A percentile compares a stretch with the other conserved stretches of the same genome.
phyloP scores from a whole-genome alignment of 2,888 invertebrate genomes.

The Ichneumoninae sp. region DNA sequence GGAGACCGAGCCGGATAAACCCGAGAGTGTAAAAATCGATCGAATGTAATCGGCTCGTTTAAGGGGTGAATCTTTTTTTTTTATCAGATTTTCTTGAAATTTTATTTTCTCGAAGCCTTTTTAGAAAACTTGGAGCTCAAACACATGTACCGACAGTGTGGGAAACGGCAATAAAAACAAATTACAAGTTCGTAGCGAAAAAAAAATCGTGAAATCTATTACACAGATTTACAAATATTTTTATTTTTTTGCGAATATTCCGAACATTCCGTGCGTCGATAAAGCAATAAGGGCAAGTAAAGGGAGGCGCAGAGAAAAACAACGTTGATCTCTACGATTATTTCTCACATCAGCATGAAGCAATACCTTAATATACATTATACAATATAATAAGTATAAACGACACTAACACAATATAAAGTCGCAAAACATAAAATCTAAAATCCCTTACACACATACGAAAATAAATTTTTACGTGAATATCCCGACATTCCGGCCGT shows the following conservation, averaged over 20 bases:
- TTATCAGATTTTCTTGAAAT: too few species aligned
- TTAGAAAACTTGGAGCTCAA: too few species aligned
- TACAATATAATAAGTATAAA: too few species aligned
- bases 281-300: conserved; percentile 30
- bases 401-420: conserved; percentile 53
- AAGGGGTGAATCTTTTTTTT: not conserved
- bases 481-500: not conserved
- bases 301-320: conserved; percentile 11
- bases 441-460: not conserved
- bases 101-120: too few species aligned
- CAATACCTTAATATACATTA: not conserved
- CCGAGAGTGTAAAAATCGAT: conserved; percentile 40
- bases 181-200: not conserved
- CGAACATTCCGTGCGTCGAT: not conserved
- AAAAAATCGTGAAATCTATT: not conserved
- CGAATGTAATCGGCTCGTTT: conserved; percentile 6
- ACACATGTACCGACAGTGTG: too few species aligned
- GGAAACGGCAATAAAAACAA: not conserved
- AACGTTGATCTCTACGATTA: conserved; percentile 1
- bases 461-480: not conserved
- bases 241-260: not conserved
- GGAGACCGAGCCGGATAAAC: conserved; percentile 5
- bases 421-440: not conserved
- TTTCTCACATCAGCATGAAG: conserved; percentile 1
- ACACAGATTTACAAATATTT: conserved; percentile 53